Percentiles rank a stretch among this genome's conserved stretches.
These are phyloP conservation scores for Helobdella robusta DNA, from an alignment of 2,888 invertebrate genomes.

Conservation along the genomic window DNA sequence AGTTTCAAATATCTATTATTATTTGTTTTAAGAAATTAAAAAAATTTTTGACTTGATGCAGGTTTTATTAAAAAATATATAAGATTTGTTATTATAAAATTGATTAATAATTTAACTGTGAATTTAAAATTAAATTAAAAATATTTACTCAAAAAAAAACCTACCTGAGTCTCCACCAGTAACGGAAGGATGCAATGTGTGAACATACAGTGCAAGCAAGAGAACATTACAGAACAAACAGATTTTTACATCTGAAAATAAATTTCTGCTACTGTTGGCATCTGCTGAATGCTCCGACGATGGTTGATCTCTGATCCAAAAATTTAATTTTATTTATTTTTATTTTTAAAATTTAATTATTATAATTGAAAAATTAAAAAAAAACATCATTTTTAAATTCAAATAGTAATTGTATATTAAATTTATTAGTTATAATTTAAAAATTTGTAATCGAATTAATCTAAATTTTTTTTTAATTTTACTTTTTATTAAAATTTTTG, in stretches of 20 bases:
- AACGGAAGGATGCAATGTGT: slow-evolving; percentile 42
- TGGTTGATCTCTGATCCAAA: too few relatives aligned
- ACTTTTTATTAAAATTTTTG: too few relatives aligned
- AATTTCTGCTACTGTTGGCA: too few relatives aligned
- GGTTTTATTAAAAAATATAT: background rate
- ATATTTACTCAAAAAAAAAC: slow-evolving; percentile 10
- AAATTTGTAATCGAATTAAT: too few relatives aligned
- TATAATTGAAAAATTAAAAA: too few relatives aligned
- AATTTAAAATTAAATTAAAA: background rate
- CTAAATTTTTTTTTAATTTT: too few relatives aligned
- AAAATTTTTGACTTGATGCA: background rate
- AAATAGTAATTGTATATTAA: too few relatives aligned
- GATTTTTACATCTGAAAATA: slow-evolving; percentile 24
- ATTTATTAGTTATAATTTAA: too few relatives aligned
- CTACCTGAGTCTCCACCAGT: slow-evolving; percentile 46
- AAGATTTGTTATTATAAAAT: background rate
- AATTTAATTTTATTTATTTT: too few relatives aligned
- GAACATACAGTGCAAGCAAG: slow-evolving; percentile 37
- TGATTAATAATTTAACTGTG: background rate
- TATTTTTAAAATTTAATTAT: too few relatives aligned
- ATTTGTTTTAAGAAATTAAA: background rate
- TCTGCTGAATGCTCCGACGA: too few relatives aligned
- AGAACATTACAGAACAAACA: slow-evolving; percentile 23
- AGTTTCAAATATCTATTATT: background rate
- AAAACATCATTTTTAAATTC: too few relatives aligned